Conservation (phyloP, 2,888 invertebrate species). For the Diloba caeruleocephala region DNA sequence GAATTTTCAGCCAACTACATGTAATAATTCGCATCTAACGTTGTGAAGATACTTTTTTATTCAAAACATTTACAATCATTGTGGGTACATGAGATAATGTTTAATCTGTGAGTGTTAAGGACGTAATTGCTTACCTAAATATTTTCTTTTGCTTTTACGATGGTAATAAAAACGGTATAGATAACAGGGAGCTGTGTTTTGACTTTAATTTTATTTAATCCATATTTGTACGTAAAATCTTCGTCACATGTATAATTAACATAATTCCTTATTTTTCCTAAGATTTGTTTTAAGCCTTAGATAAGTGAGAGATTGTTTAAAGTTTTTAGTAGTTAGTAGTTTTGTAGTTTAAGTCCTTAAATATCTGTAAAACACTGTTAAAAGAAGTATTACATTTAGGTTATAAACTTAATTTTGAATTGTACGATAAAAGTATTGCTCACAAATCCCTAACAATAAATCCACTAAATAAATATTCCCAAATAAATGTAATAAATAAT, state of each 20-base stretch:
- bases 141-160: conserved; percentile 44
- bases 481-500: no score
- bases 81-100: conserved; percentile 14
- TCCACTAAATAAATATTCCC: no score
- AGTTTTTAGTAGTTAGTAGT: no score
- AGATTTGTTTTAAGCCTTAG: conserved; percentile 27
- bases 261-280: conserved; percentile 28
- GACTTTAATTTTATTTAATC: conserved; percentile 43
- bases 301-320: conserved; percentile 17
- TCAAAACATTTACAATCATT: conserved; percentile 5
- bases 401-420: no score
- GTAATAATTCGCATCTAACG: no score
- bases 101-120: conserved; percentile 28
- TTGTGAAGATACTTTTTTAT: neutral
- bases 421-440: no score
- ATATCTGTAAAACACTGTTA: no score
- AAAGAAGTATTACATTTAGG: no score
- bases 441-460: no score
- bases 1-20: no score
- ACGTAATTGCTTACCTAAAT: conserved; percentile 46
- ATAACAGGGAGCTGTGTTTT: conserved; percentile 49
- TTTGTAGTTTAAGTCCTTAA: no score
- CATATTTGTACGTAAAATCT: conserved; percentile 19
- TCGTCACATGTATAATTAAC: conserved; percentile 17
- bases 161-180: conserved; percentile 37